phyloP scores from a whole-genome alignment of 2,888 invertebrate species.

The Caenorhabditis sp. region DNA sequence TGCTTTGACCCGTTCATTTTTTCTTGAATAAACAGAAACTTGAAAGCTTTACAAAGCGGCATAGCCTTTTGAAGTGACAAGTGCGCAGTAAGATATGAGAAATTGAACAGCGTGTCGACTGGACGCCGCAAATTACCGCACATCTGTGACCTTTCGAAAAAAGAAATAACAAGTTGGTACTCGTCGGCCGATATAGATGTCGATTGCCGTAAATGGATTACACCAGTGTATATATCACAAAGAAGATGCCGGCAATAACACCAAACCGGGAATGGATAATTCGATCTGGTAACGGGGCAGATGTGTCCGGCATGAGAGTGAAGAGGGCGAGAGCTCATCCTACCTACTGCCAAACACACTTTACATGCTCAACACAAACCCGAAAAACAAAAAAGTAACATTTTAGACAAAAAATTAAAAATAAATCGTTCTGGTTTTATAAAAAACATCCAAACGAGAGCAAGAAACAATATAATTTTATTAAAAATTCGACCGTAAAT shows the following conservation, averaged over 20 bases:
- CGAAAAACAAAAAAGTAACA: too few species aligned
- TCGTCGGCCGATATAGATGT: conserved; percentile 50
- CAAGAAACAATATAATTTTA: too few species aligned
- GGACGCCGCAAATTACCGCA: conserved; percentile 52
- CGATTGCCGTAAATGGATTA: conserved; percentile 71
- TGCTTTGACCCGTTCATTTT: not conserved
- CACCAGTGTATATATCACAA: conserved; percentile 71
- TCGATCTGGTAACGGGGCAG: conserved; percentile 69
- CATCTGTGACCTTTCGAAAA: conserved; percentile 52
- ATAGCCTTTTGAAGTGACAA: conserved; percentile 40
- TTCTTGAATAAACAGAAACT: conserved; percentile 22
- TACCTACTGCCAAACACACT: conserved; percentile 44
- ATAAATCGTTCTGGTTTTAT: too few species aligned
- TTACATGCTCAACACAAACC: too few species aligned
- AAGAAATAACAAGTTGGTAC: conserved; percentile 66
- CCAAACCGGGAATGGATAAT: conserved; percentile 62
- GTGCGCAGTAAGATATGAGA: conserved; percentile 40
- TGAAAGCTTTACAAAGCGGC: conserved; percentile 11
- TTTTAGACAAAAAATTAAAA: too few species aligned
- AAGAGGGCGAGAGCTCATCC: conserved; percentile 59
- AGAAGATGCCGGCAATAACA: conserved; percentile 71
- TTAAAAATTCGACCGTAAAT: too few species aligned
- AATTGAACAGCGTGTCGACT: conserved; percentile 36
- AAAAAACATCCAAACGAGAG: too few species aligned
- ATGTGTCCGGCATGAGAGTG: conserved; percentile 60